Percentiles rank a stretch among this genome's conserved stretches.
Conservation (phyloP, 2,888 invertebrate species). For the Hermaeophaga mercurialis region DNA sequence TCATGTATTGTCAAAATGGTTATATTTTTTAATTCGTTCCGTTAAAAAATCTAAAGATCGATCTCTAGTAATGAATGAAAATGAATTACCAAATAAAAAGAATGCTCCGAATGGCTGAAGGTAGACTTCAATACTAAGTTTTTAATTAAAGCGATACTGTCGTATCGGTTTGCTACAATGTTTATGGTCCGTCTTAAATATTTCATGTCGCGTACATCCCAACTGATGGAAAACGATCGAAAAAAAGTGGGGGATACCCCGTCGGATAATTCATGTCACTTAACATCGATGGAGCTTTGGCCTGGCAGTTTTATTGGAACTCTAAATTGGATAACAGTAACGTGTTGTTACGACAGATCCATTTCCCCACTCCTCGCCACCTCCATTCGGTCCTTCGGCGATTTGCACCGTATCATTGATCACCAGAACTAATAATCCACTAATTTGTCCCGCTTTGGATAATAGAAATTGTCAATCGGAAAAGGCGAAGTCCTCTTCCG, state of each 20-base stretch:
- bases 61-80: no score
- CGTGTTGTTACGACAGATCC: constrained; percentile 47
- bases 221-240: constrained; percentile 18
- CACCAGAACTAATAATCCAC: constrained; percentile 59
- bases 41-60: no score
- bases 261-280: constrained; percentile 60
- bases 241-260: constrained; percentile 7
- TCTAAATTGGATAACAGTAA: constrained; percentile 58
- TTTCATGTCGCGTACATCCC: constrained; percentile 54
- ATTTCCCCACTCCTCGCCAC: constrained; percentile 29
- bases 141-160: constrained; percentile 3
- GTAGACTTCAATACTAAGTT: not conserved
- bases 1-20: no score
- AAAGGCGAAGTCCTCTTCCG: constrained; percentile 45
- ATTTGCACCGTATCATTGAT: constrained; percentile 58
- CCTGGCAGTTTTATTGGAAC: constrained; percentile 60
- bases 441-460: constrained; percentile 57
- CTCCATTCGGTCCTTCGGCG: constrained; percentile 36
- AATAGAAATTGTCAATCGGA: constrained; percentile 56
- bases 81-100: not conserved
- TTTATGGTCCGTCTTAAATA: constrained; percentile 56
- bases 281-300: constrained; percentile 60
- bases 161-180: constrained; percentile 36
- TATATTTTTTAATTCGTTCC: no score
- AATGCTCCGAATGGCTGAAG: not conserved